phyloP scores from a whole-genome alignment of 2,113 vertebrate species.

The Ptilorrhoa leucosticta region DNA sequence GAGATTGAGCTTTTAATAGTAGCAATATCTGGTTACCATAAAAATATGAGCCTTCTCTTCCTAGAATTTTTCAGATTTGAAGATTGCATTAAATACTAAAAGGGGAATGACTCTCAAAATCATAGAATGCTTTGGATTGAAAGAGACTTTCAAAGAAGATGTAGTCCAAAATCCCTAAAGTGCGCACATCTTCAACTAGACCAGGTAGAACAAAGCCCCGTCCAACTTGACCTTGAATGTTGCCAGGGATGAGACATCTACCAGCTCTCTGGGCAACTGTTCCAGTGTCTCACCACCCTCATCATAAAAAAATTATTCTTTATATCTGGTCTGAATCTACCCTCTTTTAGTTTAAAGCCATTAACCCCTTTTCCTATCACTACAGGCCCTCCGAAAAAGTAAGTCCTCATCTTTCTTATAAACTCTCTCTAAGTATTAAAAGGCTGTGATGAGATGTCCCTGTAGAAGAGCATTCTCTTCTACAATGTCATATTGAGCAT shows the following conservation, averaged over 20 bases:
- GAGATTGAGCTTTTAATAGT: not conserved
- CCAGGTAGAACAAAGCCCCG: accelerated
- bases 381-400: not conserved
- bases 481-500: not conserved
- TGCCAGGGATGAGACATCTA: not conserved
- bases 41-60: not conserved
- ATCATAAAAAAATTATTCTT: not conserved
- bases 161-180: not conserved
- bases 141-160: not conserved
- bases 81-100: not conserved
- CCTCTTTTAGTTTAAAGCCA: not conserved
- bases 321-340: not conserved
- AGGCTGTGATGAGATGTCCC: not conserved
- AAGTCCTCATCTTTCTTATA: not conserved
- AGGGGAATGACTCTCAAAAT: not conserved
- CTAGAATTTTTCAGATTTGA: not conserved
- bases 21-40: not conserved
- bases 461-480: not conserved
- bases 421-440: not conserved
- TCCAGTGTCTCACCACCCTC: not conserved
- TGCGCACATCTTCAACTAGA: not conserved
- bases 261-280: not conserved
- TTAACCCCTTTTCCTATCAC: not conserved
- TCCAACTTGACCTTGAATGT: not conserved
- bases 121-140: not conserved